Evolutionary conservation across 2,797 vertebrate species (phyloP).

Genomic region (Lepidocolaptes lacrymiger): DNA sequence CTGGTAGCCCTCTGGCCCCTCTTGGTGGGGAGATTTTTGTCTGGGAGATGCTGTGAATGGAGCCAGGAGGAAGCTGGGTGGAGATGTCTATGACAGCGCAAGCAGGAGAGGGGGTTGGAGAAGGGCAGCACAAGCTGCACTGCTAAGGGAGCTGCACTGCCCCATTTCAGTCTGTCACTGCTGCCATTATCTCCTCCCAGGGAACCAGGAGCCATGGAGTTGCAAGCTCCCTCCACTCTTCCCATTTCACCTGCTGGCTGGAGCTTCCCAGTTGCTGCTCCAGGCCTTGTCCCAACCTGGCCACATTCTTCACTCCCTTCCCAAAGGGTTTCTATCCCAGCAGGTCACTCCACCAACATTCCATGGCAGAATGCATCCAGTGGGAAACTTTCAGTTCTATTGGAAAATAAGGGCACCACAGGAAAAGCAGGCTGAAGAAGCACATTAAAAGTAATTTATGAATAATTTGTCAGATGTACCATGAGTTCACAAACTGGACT

Average conservation of each 20-base stretch:
- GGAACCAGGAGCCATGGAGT: not conserved
- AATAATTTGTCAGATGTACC: not conserved
- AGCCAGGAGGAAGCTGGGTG: not conserved
- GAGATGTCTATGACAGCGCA: not conserved
- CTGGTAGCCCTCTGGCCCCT: not conserved
- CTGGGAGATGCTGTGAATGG: not conserved
- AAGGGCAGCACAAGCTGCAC: not conserved
- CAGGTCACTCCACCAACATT: not conserved
- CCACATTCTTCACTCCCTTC: not conserved
- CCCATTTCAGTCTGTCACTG: not conserved
- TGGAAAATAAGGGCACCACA: not conserved
- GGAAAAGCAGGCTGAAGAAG: not conserved
- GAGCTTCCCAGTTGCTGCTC: not conserved
- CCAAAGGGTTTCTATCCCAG: not conserved
- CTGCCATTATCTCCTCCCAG: not conserved
- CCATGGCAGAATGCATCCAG: rapidly evolving
- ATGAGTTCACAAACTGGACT: not conserved
- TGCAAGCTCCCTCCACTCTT: not conserved
- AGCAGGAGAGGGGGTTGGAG: not conserved
- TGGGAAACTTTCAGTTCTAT: not conserved
- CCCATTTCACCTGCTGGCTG: not conserved
- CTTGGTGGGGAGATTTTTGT: not conserved
- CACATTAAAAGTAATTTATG: not conserved
- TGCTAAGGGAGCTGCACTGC: not conserved
- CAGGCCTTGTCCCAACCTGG: not conserved